Percentiles rank a stretch among this genome's conserved stretches.
These are phyloP conservation scores for Chamaea fasciata DNA, from an alignment of 2,113 vertebrate species.

Conservation along the genomic window DNA sequence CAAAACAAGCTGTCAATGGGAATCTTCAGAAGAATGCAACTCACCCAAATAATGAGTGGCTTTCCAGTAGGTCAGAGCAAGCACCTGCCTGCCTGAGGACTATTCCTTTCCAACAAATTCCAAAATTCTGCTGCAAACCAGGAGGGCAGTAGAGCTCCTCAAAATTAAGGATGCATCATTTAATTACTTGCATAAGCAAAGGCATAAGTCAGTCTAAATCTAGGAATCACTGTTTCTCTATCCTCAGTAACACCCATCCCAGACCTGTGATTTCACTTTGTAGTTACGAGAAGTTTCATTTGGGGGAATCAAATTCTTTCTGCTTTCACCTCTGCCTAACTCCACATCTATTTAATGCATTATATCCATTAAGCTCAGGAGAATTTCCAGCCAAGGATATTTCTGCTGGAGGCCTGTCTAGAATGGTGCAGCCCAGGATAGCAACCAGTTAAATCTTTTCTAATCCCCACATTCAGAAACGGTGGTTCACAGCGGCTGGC, in stretches of 20 bases:
- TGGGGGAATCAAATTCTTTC: neutral
- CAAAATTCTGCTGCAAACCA: neutral
- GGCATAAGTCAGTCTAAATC: neutral
- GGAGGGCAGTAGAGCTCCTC: neutral
- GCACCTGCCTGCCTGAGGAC: neutral
- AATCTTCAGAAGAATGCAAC: neutral
- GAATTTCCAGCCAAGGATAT: neutral
- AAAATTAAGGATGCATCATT: neutral
- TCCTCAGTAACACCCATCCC: neutral
- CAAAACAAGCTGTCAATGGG: neutral
- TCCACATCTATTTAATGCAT: neutral
- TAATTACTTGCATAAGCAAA: neutral
- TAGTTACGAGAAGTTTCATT: neutral
- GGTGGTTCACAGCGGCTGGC: neutral
- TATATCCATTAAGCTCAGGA: neutral
- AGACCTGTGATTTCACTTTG: neutral
- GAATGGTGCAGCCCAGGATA: neutral
- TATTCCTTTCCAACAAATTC: neutral
- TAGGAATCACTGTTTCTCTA: neutral
- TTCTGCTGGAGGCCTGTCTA: neutral
- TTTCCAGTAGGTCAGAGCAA: neutral
- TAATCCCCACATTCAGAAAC: slow-evolving; percentile 53
- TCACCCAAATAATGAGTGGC: neutral
- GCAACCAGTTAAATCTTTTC: slow-evolving; percentile 29
- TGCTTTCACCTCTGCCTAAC: neutral